Evolutionary conservation across 2,888 invertebrate species (phyloP).

Genomic region (Polydrusus cervinus): DNA sequence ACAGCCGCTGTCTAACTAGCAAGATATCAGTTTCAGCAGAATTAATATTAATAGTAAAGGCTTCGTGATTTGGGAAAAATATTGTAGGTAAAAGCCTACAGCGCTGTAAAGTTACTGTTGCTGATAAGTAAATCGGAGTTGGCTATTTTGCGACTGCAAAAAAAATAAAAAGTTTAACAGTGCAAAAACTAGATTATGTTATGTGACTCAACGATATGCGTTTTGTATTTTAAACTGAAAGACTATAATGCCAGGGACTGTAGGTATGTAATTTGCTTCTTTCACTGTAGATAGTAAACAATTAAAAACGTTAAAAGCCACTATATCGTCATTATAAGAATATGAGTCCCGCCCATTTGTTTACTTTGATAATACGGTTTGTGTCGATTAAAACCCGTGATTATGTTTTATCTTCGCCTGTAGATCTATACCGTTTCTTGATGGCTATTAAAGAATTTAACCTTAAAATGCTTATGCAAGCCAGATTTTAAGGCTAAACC

Average conservation of each 20-base stretch:
- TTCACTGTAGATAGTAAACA: slow-evolving; percentile 43
- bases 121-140: no score
- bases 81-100: no score
- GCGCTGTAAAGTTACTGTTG: no score
- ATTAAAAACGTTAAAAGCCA: slow-evolving; percentile 43
- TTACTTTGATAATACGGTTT: slow-evolving; percentile 35
- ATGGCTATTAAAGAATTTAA: not conserved
- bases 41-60: no score
- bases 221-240: slow-evolving; percentile 25
- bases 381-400: slow-evolving; percentile 34
- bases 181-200: slow-evolving; percentile 20
- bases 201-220: slow-evolving; percentile 8
- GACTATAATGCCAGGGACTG: slow-evolving; percentile 32
- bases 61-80: no score
- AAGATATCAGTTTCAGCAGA: no score
- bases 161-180: not conserved
- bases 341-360: slow-evolving; percentile 32
- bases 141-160: no score
- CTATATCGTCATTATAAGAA: slow-evolving; percentile 17
- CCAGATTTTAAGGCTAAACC: no score
- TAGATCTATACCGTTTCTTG: slow-evolving; percentile 16
- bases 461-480: not conserved
- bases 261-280: slow-evolving; percentile 42
- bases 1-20: no score
- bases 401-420: slow-evolving; percentile 30